Percentiles rank a stretch among this genome's conserved stretches.
Conservation (phyloP, 2,797 vertebrate species). For the Phoxinus dragarum region DNA sequence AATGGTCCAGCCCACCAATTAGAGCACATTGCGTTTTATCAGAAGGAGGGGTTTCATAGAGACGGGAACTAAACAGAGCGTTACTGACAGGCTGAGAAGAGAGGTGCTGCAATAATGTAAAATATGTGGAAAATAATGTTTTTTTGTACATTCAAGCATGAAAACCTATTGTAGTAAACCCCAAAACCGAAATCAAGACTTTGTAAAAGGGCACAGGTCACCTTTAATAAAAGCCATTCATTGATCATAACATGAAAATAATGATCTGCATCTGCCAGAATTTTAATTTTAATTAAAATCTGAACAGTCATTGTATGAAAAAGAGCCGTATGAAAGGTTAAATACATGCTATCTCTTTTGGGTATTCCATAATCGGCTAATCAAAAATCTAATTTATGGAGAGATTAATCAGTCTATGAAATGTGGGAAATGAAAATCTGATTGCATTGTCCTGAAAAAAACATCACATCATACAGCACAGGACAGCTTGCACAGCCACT, state of each 20-base stretch:
- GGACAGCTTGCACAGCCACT: slow-evolving; percentile 7
- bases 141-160: background rate
- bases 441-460: slow-evolving; percentile 27
- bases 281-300: too few relatives aligned
- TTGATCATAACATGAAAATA: too few relatives aligned
- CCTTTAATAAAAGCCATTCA: too few relatives aligned
- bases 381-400: slow-evolving; percentile 2
- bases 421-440: slow-evolving; percentile 11
- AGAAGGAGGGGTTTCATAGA: background rate
- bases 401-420: slow-evolving; percentile 16
- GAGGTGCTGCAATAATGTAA: background rate
- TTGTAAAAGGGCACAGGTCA: too few relatives aligned
- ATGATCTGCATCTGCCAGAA: too few relatives aligned
- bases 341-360: background rate
- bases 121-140: background rate
- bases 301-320: too few relatives aligned
- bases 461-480: slow-evolving; percentile 7
- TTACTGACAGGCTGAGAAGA: background rate
- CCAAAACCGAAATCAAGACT: too few relatives aligned
- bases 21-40: background rate
- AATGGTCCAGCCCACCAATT: background rate
- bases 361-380: background rate
- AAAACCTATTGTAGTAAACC: background rate
- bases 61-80: background rate
- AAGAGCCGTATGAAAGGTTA: too few relatives aligned